A percentile compares a stretch with the other conserved stretches of the same genome.
Evolutionary conservation across 2,113 vertebrate species (phyloP).

Genomic region (Trochalopteron elliotii): DNA sequence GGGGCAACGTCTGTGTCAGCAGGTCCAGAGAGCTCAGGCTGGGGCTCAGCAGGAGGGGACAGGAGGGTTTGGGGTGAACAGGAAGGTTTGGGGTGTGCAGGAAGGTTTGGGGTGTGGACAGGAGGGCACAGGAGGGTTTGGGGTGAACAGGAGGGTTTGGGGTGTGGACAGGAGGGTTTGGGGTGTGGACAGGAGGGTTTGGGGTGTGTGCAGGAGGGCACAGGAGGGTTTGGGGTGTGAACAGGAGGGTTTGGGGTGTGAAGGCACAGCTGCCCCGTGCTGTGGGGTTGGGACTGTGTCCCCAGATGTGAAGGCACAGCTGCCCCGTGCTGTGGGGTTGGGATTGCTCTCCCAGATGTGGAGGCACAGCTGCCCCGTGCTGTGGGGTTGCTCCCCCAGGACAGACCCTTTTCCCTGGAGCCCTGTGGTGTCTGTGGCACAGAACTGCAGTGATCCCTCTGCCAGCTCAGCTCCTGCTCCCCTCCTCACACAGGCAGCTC

Average conservation of each 20-base stretch:
- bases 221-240: neutral
- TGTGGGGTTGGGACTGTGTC: too few species aligned
- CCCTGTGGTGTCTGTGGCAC: rapidly evolving
- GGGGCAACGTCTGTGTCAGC: rapidly evolving
- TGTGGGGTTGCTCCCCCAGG: too few species aligned
- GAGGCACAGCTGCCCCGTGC: too few species aligned
- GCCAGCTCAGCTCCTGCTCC: neutral
- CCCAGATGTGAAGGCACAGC: too few species aligned
- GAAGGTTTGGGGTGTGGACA: too few species aligned
- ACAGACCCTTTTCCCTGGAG: too few species aligned
- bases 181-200: neutral
- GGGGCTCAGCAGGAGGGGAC: neutral
- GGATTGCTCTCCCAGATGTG: too few species aligned
- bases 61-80: neutral
- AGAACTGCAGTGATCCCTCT: rapidly evolving
- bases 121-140: neutral
- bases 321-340: too few species aligned
- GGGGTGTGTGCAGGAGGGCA: too few species aligned
- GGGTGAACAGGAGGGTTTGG: too few species aligned
- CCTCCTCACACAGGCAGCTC: neutral
- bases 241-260: neutral
- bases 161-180: neutral
- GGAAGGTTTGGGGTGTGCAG: too few species aligned
- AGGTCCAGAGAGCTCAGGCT: neutral
- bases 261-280: too few species aligned